Base-by-base conservation (phyloP, 2,113 vertebrate species). In the Megaceryle maxima region DNA sequence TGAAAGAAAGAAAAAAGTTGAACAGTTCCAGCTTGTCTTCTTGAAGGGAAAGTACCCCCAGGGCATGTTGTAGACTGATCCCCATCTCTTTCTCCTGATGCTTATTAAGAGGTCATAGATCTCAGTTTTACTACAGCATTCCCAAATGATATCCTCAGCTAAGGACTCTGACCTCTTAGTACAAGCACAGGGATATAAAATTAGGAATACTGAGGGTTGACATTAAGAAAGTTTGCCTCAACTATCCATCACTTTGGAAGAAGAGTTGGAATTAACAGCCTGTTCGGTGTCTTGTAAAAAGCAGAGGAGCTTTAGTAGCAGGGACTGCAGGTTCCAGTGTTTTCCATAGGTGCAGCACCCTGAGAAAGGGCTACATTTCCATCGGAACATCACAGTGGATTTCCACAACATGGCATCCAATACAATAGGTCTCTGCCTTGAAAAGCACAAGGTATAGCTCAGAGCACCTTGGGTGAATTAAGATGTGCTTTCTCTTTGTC, bases 31-130 rank as follows among this genome's bases (percentile, higher is more conserved):
- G 95, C 95, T 96, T 95, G 89, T 89, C 92, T 97, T 97, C 98
- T 98, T 98, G 96, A 98, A 98, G 96, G 88, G 88, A 91, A 96
- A 79, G 90, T 96, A 97, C 98, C 98, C 96, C 76, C 90, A 97
- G 97, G 97, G 98, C 97, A 78, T 84, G 91, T 94, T 72, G 96
- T 96, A 95, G 96, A 97, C 89, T 91, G 96, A 97, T 96, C 96
- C 87, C 96, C 6, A 95, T 96, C 88, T 97, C 96, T 94, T 97
- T 95, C 96, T 97, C 96, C 96, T 96, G 96, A 97, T 96, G 94
- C 97, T 98, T 97, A 97, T 97, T 98, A 98, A 97, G 97, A 98
- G 98, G 97, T 98, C 97, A 97, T 31, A 94, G 97, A 98, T 97
- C 94, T 97, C 95, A 46, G 92, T 97, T 97, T 97, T 93, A 94